phyloP scores from a whole-genome alignment of 2,888 invertebrate species.

The Capitulum mitella region DNA sequence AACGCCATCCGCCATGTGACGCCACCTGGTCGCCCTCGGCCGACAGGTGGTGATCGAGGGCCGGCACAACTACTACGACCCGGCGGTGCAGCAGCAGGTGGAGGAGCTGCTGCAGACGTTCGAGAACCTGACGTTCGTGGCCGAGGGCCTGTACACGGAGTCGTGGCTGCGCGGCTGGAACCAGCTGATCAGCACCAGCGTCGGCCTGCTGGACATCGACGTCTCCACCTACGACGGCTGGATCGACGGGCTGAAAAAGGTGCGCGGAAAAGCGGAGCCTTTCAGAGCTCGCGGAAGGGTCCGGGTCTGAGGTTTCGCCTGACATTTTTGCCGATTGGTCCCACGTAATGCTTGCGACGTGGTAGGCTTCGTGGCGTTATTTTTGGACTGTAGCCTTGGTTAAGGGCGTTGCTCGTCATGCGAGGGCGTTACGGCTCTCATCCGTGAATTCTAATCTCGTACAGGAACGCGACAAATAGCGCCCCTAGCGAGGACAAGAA shows the following conservation, averaged over 20 bases:
- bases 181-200: not conserved
- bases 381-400: too few species aligned
- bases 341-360: too few species aligned
- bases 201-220: not conserved
- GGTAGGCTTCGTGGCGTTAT: too few species aligned
- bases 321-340: too few species aligned
- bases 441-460: too few species aligned
- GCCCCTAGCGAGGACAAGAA: too few species aligned
- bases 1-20: not conserved
- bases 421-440: too few species aligned
- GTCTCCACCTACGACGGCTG: not conserved
- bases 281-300: too few species aligned
- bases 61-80: constrained; percentile 39
- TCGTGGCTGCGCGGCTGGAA: constrained; percentile 59
- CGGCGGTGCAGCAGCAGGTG: constrained; percentile 31
- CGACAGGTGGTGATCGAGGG: constrained; percentile 40
- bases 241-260: not conserved
- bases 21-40: not conserved
- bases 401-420: too few species aligned
- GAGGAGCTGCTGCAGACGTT: constrained; percentile 30
- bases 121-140: constrained; percentile 30
- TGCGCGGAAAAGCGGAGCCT: too few species aligned
- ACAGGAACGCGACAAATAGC: too few species aligned
- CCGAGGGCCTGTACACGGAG: constrained; percentile 58
- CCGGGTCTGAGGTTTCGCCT: too few species aligned